These are phyloP conservation scores for Callospermophilus lateralis DNA, from an alignment of 2,113 vertebrate genomes.

Conservation along the genomic window DNA sequence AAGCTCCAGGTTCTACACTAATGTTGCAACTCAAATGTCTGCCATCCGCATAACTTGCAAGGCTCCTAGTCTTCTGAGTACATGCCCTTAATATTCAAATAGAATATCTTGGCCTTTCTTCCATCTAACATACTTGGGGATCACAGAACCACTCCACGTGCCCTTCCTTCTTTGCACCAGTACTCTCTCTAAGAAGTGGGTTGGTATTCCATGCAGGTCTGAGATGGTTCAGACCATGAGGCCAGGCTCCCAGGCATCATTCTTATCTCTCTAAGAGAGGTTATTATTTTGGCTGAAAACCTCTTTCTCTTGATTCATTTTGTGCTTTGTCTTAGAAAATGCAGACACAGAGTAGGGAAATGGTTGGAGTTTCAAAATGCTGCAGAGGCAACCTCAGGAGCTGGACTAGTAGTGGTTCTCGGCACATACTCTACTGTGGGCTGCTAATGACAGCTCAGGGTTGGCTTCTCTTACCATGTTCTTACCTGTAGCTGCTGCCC, in stretches of 20 bases:
- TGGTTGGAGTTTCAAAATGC: neutral
- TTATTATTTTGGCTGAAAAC: neutral
- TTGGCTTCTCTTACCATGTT: neutral
- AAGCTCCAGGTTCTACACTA: neutral
- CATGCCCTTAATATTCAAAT: neutral
- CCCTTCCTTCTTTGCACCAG: neutral
- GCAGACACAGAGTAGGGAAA: neutral
- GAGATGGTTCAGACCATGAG: neutral
- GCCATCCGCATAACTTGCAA: neutral
- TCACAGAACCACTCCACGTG: neutral
- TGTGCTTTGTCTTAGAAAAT: slow-evolving; percentile 3
- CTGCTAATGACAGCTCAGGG: neutral
- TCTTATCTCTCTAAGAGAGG: neutral
- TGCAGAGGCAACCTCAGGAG: neutral
- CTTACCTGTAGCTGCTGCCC: neutral
- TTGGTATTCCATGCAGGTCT: neutral
- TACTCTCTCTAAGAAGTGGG: neutral
- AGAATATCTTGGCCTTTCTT: neutral
- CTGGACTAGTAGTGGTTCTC: neutral
- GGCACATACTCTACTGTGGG: fast-evolving
- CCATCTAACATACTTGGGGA: neutral
- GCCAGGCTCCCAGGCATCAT: neutral
- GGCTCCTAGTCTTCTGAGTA: neutral
- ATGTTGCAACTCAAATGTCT: neutral
- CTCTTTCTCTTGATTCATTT: neutral